These are phyloP conservation scores for Cyclargus thomasi DNA, from an alignment of 1,140 invertebrate genomes.

Conservation along the genomic window DNA sequence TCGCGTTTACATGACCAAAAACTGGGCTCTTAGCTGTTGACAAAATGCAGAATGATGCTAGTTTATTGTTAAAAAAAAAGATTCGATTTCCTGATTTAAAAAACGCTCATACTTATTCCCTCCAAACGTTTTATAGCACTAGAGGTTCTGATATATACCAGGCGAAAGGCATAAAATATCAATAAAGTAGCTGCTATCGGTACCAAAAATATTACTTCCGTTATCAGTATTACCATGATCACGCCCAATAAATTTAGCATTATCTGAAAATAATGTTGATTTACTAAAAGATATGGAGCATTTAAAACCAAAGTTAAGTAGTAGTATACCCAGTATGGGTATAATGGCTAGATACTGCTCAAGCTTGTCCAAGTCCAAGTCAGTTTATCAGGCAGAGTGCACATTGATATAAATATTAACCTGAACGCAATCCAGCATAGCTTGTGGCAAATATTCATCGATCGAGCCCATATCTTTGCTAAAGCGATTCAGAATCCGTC, in stretches of 20 bases:
- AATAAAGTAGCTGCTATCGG: conserved; percentile 82
- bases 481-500: conserved; percentile 75
- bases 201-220: conserved; percentile 86
- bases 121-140: conserved; percentile 89
- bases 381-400: no score
- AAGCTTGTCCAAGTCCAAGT: no score
- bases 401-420: no score
- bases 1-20: conserved; percentile 89
- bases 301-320: no score
- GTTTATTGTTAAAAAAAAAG: not conserved
- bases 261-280: conserved; percentile 63
- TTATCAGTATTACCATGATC: conserved; percentile 81
- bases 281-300: no score
- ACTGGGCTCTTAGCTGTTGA: conserved; percentile 84
- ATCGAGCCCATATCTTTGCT: conserved; percentile 80
- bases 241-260: conserved; percentile 80
- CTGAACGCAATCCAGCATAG: conserved; percentile 81
- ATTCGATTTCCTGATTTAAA: not conserved
- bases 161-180: conserved; percentile 82
- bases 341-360: no score
- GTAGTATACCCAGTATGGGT: no score
- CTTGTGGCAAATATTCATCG: conserved; percentile 88
- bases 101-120: conserved; percentile 78
- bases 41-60: not conserved
- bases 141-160: conserved; percentile 86